A percentile compares a stretch with the other conserved stretches of the same genome.
These are phyloP conservation scores for Leptoclinus maculatus DNA, from an alignment of 2,797 vertebrate species.

Conservation along the genomic window DNA sequence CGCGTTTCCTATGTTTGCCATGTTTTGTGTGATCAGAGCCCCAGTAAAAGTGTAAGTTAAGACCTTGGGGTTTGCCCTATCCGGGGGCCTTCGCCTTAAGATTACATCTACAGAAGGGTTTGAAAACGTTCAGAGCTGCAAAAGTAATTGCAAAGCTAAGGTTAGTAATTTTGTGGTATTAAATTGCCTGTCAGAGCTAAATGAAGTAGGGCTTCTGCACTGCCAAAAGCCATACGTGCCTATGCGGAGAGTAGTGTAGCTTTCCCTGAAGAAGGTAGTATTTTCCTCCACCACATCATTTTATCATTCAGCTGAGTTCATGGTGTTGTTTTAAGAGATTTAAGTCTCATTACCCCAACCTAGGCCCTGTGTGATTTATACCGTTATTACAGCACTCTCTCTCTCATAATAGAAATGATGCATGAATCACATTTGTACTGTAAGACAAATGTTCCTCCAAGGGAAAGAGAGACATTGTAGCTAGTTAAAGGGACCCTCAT, in stretches of 20 bases:
- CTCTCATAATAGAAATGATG: conserved; percentile 85
- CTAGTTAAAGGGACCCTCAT: conserved; percentile 87
- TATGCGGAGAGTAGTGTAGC: conserved; percentile 78
- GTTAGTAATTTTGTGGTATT: conserved; percentile 87
- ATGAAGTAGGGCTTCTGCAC: conserved; percentile 83
- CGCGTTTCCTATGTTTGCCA: conserved; percentile 46
- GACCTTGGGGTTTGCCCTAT: conserved; percentile 73
- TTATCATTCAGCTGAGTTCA: conserved; percentile 83
- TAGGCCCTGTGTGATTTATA: conserved; percentile 83
- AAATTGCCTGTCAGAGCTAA: conserved; percentile 85
- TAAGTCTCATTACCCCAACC: conserved; percentile 85
- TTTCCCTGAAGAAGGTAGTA: conserved; percentile 78
- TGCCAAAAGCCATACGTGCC: conserved; percentile 83
- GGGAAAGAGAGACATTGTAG: conserved; percentile 81
- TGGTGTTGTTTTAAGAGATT: conserved; percentile 87
- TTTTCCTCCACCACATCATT: conserved; percentile 83
- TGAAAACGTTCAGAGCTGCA: conserved; percentile 82
- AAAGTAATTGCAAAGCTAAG: conserved; percentile 86
- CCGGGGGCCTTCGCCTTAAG: conserved; percentile 72
- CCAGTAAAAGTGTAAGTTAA: conserved; percentile 65
- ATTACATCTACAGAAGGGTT: conserved; percentile 79
- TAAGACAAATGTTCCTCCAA: conserved; percentile 86
- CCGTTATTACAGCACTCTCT: conserved; percentile 82
- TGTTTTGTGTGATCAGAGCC: conserved; percentile 64
- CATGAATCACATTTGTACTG: conserved; percentile 87